phyloP scores from a whole-genome alignment of 2,888 invertebrate species.

The Hylaea fasciaria region DNA sequence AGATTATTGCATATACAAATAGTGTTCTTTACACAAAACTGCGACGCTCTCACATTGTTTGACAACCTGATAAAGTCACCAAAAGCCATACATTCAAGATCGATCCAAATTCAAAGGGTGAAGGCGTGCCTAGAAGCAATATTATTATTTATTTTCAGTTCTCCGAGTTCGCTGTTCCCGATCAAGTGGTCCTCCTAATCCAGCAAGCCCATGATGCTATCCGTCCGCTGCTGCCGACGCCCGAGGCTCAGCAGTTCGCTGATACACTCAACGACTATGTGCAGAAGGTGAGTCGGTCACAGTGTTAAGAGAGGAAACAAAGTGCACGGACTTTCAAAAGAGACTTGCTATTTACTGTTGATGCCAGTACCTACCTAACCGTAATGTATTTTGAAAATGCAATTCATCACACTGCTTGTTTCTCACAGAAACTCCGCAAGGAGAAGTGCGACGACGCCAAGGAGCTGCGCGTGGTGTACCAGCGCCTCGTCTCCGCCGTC shows the following conservation, averaged over 20 bases:
- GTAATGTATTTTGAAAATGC: no score
- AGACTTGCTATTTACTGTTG: no score
- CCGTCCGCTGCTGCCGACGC: conserved; percentile 86
- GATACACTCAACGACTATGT: conserved; percentile 86
- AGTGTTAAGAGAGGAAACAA: not conserved
- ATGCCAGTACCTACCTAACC: no score
- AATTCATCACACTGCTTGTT: not conserved
- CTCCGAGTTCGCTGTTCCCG: conserved; percentile 82
- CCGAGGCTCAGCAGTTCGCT: conserved; percentile 86
- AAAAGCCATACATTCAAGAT: no score
- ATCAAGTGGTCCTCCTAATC: conserved; percentile 81
- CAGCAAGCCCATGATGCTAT: conserved; percentile 83
- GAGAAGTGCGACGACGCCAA: conserved; percentile 86
- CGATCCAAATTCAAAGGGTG: no score
- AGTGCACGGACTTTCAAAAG: no score
- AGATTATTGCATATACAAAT: no score
- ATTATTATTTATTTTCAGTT: conserved; percentile 51
- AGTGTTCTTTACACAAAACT: no score
- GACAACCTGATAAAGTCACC: no score
- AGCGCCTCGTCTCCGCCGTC: conserved; percentile 83
- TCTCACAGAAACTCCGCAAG: conserved; percentile 83
- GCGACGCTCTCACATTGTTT: no score
- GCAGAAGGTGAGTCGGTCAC: conserved; percentile 79
- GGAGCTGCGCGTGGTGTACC: conserved; percentile 86
- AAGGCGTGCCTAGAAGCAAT: no score